These are phyloP conservation scores for Argopecten irradians DNA, from an alignment of 1,140 invertebrate genomes.

Conservation along the genomic window DNA sequence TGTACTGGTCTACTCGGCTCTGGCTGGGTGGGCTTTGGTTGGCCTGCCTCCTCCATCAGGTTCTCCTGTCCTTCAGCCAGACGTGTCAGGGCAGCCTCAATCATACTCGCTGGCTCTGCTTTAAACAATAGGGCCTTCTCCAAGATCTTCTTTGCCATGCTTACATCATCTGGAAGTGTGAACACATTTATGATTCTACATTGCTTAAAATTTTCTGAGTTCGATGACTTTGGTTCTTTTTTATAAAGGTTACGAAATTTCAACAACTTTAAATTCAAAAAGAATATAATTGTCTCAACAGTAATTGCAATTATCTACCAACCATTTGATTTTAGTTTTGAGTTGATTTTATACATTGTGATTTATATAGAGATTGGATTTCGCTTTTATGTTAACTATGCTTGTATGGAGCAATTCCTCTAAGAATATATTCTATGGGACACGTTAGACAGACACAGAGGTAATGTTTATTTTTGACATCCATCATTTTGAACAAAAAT, in stretches of 20 bases:
- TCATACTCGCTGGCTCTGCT: constrained; percentile 46
- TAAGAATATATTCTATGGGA: too few relatives aligned
- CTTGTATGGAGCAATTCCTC: too few relatives aligned
- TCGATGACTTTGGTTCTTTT: background rate
- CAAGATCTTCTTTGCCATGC: constrained; percentile 60
- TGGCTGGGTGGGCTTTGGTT: background rate
- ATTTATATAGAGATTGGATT: too few relatives aligned
- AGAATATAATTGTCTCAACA: too few relatives aligned
- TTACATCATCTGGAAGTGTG: constrained; percentile 52
- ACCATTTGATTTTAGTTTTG: too few relatives aligned
- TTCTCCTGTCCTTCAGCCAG: constrained; percentile 47
- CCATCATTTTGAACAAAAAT: too few relatives aligned
- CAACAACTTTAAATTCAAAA: background rate
- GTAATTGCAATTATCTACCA: too few relatives aligned
- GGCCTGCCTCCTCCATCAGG: background rate
- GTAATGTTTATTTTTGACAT: too few relatives aligned
- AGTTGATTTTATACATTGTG: too few relatives aligned
- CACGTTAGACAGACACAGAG: too few relatives aligned
- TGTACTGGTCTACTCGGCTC: background rate
- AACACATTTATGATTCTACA: constrained; percentile 12
- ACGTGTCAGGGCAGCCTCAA: constrained; percentile 52
- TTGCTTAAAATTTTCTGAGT: background rate
- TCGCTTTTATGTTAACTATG: too few relatives aligned
- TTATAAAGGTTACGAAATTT: background rate
- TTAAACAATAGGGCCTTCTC: constrained; percentile 59